Evolutionary conservation across 2,888 invertebrate genomes (phyloP), one percentile per base, ranked within the genome.

Genomic region (Polietes domitor): DNA sequence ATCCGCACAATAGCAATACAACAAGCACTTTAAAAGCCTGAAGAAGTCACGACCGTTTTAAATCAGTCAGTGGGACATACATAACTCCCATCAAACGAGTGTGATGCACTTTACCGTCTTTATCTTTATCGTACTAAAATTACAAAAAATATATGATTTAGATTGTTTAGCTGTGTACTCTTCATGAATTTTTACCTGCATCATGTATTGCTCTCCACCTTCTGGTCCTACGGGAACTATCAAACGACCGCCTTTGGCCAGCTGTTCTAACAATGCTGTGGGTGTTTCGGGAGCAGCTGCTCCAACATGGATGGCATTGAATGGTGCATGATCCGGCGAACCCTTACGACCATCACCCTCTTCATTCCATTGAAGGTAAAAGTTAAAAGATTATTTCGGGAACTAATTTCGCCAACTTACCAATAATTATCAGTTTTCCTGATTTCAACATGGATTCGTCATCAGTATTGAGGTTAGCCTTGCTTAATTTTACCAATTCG

Each of bases 61-160:
- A 95, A 92, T 98, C 98, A 0, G 99, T 99, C 63, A 99, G 93
- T 0, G 99, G 99, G 43, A 99, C 99, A 91, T 98, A 99, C 87
- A 98, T 96, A 12, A 99, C 99, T 55, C 97, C 97, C 97, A 99
- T 98, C 10, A 99, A 93, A 55, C 95, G 94, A 87, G 95, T 96
- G 83, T 95, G 94, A 24, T 93, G 93, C 4, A 98, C 94, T 41
- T 95, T 93, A 7, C 99, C 99, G 90, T 97, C 96, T 1, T 92
- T 91, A 43, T 94, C 93, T 92, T 99, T 99, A 92, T 99, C 99
- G 79, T 99, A 96, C 94, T 98, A 94, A 5, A 77, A 65, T 43
- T 77, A 47, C 24, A 61, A 28, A 77, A 63, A 55, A 58, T 32
- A 24, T 37, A 41, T 28, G 21, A n/a, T 41, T 9, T 41, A n/a